Conservation (phyloP, 2,888 invertebrate genomes). For the Syrista parreyssii region DNA sequence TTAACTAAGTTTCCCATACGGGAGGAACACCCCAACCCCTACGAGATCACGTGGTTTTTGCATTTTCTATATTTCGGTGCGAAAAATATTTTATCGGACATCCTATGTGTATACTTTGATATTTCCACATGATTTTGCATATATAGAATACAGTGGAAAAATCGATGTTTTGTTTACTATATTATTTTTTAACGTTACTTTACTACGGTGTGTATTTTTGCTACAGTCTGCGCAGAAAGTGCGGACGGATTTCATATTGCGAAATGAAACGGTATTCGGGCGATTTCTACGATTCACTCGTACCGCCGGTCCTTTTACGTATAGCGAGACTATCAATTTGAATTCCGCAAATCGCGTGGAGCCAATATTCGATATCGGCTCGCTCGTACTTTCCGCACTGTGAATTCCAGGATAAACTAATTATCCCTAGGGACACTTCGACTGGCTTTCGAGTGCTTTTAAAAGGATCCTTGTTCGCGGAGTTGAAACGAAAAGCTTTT, state of each 20-base stretch:
- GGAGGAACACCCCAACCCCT: background rate
- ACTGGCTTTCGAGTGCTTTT: background rate
- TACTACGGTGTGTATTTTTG: background rate
- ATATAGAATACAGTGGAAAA: background rate
- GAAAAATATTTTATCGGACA: slow-evolving; percentile 4
- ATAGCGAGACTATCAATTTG: background rate
- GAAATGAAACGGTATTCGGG: background rate
- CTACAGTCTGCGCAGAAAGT: background rate
- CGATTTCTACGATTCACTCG: background rate
- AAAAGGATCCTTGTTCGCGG: background rate
- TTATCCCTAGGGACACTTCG: background rate
- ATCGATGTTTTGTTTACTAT: background rate
- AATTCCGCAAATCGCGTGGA: background rate
- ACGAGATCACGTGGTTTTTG: slow-evolving; percentile 5
- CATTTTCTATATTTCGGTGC: slow-evolving; percentile 22
- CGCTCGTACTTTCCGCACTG: background rate
- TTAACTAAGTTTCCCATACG: slow-evolving; percentile 22
- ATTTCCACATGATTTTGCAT: background rate
- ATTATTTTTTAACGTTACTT: background rate
- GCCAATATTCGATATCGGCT: slow-evolving; percentile 5
- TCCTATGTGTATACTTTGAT: background rate
- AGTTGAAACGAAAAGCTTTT: background rate
- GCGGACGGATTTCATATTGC: background rate
- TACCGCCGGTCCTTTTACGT: background rate
- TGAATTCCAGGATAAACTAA: background rate